Percentiles rank a stretch among this genome's conserved stretches.
Evolutionary conservation across 2,888 invertebrate species (phyloP).

Genomic region (Stenodema calcarata): DNA sequence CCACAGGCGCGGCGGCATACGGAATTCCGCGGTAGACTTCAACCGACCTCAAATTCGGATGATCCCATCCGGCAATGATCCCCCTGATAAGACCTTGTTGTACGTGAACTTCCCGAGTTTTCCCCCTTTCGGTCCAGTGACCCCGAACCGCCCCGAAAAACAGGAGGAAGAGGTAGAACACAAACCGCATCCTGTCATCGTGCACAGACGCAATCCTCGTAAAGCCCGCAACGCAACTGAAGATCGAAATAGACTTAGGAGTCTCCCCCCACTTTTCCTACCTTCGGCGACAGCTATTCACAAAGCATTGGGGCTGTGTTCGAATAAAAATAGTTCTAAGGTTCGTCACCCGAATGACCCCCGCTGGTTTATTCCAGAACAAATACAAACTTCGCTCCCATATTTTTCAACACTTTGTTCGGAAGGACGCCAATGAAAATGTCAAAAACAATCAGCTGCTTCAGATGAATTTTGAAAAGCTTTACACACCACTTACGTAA

Average conservation of each 20-base stretch:
- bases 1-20: slow-evolving; percentile 50
- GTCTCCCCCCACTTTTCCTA: slow-evolving; percentile 1
- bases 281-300: slow-evolving; percentile 36
- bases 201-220: slow-evolving; percentile 16
- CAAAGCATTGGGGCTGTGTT: slow-evolving; percentile 18
- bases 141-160: slow-evolving; percentile 32
- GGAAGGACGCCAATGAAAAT: too few species aligned
- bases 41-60: slow-evolving; percentile 34
- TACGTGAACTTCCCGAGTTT: slow-evolving; percentile 46
- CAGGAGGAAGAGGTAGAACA: slow-evolving; percentile 27
- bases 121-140: slow-evolving; percentile 37
- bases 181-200: slow-evolving; percentile 51
- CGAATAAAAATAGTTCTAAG: slow-evolving; percentile 8
- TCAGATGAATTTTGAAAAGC: too few species aligned
- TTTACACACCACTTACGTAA: too few species aligned
- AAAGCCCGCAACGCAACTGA: slow-evolving; percentile 24
- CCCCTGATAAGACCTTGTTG: slow-evolving; percentile 45
- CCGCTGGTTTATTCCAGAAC: neutral
- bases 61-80: slow-evolving; percentile 34
- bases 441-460: too few species aligned
- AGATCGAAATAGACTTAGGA: slow-evolving; percentile 40
- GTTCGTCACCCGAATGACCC: slow-evolving; percentile 35
- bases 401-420: too few species aligned
- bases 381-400: neutral
- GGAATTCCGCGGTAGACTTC: slow-evolving; percentile 50